phyloP scores from a whole-genome alignment of 2,113 vertebrate genomes.

The Epinephelus lanceolatus region DNA sequence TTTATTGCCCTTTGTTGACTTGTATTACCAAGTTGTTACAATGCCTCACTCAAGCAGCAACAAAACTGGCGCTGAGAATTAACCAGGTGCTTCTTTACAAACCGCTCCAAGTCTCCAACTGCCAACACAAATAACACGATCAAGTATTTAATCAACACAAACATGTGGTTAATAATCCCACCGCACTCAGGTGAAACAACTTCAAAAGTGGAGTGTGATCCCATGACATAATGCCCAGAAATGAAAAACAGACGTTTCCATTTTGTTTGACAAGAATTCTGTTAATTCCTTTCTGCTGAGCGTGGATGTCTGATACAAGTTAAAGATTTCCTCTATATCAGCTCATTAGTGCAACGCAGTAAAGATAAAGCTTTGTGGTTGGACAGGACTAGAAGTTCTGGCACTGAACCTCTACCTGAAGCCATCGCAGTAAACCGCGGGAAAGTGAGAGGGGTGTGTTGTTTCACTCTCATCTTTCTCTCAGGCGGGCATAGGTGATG shows the following conservation, averaged over 20 bases:
- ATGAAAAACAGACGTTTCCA: conserved; percentile 70
- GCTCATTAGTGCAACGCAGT: conserved; percentile 53
- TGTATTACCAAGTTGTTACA: conserved; percentile 16
- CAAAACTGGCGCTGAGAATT: conserved; percentile 79
- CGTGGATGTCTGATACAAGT: conserved; percentile 32
- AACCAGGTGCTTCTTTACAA: conserved; percentile 85
- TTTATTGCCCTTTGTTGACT: conserved; percentile 24
- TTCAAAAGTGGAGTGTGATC: conserved; percentile 55
- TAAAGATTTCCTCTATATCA: conserved; percentile 60
- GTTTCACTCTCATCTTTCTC: conserved; percentile 51
- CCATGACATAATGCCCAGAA: conserved; percentile 67
- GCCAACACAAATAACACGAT: conserved; percentile 57
- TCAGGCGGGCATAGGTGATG: conserved; percentile 47
- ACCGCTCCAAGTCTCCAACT: conserved; percentile 83
- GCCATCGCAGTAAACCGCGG: conserved; percentile 39
- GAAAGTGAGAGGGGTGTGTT: conserved; percentile 32
- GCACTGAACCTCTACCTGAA: conserved; percentile 46
- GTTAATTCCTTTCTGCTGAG: conserved; percentile 59
- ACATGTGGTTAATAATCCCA: conserved; percentile 59
- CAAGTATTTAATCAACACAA: conserved; percentile 54
- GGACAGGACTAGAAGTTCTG: conserved; percentile 23
- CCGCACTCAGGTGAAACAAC: conserved; percentile 52
- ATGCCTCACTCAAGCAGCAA: conserved; percentile 80
- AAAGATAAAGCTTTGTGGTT: conserved; percentile 43
- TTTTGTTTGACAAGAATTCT: conserved; percentile 62